Conservation (phyloP, 2,113 vertebrate species). For the Neofelis nebulosa region DNA sequence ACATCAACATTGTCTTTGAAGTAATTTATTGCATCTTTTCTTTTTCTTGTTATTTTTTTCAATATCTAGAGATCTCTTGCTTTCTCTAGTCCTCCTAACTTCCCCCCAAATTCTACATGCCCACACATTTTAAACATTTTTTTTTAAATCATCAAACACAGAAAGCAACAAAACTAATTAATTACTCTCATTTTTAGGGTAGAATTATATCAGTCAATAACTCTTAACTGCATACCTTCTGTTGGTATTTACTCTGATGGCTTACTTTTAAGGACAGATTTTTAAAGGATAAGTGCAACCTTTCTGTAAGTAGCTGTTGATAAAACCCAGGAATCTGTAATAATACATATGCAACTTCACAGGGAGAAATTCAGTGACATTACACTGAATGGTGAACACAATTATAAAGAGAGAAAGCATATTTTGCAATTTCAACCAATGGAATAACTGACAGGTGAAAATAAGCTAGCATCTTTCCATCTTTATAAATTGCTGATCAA, state of each 20-base stretch:
- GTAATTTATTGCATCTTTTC: neutral
- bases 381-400: conserved; percentile 75
- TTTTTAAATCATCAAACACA: neutral
- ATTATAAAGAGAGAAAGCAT: conserved; percentile 78
- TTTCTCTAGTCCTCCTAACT: conserved; percentile 16
- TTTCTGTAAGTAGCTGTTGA: neutral
- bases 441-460: conserved; percentile 86
- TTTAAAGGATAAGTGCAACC: neutral
- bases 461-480: conserved; percentile 82
- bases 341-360: conserved; percentile 69
- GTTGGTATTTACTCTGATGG: conserved; percentile 68
- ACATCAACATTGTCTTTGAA: neutral
- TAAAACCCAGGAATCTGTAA: neutral
- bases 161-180: neutral
- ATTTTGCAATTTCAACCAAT: conserved; percentile 81
- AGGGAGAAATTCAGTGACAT: conserved; percentile 77
- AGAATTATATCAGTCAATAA: conserved; percentile 9
- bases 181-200: conserved; percentile 16
- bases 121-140: neutral
- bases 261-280: conserved; percentile 43
- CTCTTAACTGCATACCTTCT: conserved; percentile 67
- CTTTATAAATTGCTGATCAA: conserved; percentile 85
- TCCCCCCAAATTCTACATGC: neutral
- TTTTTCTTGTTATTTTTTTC: neutral
- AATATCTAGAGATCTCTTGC: conserved; percentile 32